Conservation (phyloP, 2,888 invertebrate genomes). For the Steinernema scapterisci region DNA sequence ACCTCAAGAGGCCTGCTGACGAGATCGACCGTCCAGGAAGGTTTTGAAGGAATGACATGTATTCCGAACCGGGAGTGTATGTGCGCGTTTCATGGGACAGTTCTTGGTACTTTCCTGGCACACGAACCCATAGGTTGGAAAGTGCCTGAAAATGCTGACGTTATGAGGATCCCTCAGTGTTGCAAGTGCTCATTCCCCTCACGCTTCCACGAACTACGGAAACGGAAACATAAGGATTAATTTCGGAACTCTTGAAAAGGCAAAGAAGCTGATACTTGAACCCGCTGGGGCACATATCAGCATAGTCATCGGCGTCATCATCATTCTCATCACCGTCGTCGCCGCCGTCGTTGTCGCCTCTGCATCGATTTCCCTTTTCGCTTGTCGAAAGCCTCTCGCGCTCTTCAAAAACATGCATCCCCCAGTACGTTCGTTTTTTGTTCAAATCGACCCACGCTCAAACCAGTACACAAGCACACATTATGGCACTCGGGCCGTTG, state of each 20-base stretch:
- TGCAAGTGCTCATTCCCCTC: background rate
- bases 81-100: conserved; percentile 42
- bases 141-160: conserved; percentile 63
- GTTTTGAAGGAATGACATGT: conserved; percentile 71
- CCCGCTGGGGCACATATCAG: conserved; percentile 6
- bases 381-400: conserved; percentile 17
- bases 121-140: conserved; percentile 58
- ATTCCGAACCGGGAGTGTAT: conserved; percentile 71
- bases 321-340: conserved; percentile 14
- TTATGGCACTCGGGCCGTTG: background rate
- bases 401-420: conserved; percentile 24
- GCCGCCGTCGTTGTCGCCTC: conserved; percentile 26
- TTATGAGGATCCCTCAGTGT: background rate
- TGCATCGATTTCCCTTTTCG: conserved; percentile 23
- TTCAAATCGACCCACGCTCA: conserved; percentile 19
- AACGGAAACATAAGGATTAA: background rate
- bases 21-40: conserved; percentile 46
- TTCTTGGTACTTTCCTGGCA: conserved; percentile 58
- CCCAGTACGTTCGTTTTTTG: conserved; percentile 19
- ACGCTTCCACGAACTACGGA: background rate
- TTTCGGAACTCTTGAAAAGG: background rate
- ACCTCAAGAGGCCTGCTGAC: conserved; percentile 36
- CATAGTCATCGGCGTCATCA: conserved; percentile 25
- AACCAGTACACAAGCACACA: background rate
- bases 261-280: background rate